Percentiles rank a stretch among this genome's conserved stretches.
phyloP scores from a whole-genome alignment of 2,888 invertebrate species.

The Euzophera pinguis region DNA sequence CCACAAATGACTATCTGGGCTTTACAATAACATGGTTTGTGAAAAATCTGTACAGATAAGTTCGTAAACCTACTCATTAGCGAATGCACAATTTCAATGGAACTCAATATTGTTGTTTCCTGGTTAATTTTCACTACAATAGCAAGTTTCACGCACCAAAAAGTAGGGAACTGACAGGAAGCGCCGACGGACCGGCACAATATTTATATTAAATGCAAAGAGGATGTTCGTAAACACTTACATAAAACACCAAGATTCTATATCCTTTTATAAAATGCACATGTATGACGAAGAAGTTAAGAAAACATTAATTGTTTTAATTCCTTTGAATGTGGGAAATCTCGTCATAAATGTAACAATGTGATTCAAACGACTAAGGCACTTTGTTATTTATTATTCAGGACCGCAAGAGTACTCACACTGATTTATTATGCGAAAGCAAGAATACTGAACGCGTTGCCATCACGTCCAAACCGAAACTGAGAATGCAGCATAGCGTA shows the following conservation, averaged over 20 bases:
- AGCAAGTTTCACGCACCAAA: constrained; percentile 14
- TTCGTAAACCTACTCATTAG: neutral
- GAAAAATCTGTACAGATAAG: neutral
- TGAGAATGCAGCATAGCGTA: constrained; percentile 38
- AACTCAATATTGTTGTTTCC: neutral
- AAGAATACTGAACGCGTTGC: constrained; percentile 20
- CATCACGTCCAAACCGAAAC: constrained; percentile 40
- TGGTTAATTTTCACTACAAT: constrained; percentile 10
- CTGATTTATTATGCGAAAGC: constrained; percentile 9
- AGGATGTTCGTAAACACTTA: constrained; percentile 1
- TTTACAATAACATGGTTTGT: too few species aligned
- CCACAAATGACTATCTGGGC: too few species aligned
- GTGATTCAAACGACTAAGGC: neutral
- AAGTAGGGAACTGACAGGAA: constrained; percentile 12
- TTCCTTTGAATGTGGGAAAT: neutral
- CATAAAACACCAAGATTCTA: neutral
- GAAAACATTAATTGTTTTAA: neutral
- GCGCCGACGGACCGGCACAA: constrained; percentile 2
- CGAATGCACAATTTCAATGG: neutral
- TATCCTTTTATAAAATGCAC: neutral
- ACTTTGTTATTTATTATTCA: neutral
- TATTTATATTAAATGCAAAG: neutral
- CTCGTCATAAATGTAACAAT: neutral
- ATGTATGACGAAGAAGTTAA: neutral
- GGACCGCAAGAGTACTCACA: constrained; percentile 7